Conservation (phyloP, 1,140 invertebrate genomes). For the Protaetia brevitarsis region DNA sequence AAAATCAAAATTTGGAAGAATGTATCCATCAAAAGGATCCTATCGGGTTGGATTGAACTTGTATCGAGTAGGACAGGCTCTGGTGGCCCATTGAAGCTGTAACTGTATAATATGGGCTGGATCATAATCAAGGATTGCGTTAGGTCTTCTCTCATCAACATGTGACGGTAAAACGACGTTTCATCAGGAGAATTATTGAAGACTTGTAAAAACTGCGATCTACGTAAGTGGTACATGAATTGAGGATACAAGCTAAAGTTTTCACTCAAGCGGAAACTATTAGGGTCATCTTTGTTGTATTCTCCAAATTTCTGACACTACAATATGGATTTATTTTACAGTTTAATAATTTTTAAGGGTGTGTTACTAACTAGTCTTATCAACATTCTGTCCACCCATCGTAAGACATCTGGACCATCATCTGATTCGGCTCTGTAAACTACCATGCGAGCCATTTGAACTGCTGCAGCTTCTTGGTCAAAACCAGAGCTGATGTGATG, state of each 20-base stretch:
- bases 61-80: slow-evolving; percentile 97
- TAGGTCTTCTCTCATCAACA: slow-evolving; percentile 95
- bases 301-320: slow-evolving; percentile 99
- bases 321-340: slow-evolving; percentile 4
- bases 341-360: no score
- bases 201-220: slow-evolving; percentile 99
- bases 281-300: slow-evolving; percentile 96
- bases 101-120: slow-evolving; percentile 97
- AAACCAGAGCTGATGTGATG: slow-evolving; percentile 89
- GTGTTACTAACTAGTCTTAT: slow-evolving; percentile 97
- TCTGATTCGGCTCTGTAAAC: slow-evolving; percentile 95
- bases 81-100: slow-evolving; percentile 96
- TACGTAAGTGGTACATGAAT: slow-evolving; percentile 98
- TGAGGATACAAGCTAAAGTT: slow-evolving; percentile 98
- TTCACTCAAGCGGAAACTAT: slow-evolving; percentile 91
- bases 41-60: slow-evolving; percentile 94
- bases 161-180: slow-evolving; percentile 98
- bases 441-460: slow-evolving; percentile 94
- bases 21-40: slow-evolving; percentile 98
- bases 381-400: slow-evolving; percentile 98
- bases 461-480: slow-evolving; percentile 96
- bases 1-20: slow-evolving; percentile 99
- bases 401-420: slow-evolving; percentile 92
- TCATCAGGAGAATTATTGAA: slow-evolving; percentile 99
- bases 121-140: slow-evolving; percentile 99